Conservation (phyloP, 2,797 vertebrate species). For the Diplodus sargus region DNA sequence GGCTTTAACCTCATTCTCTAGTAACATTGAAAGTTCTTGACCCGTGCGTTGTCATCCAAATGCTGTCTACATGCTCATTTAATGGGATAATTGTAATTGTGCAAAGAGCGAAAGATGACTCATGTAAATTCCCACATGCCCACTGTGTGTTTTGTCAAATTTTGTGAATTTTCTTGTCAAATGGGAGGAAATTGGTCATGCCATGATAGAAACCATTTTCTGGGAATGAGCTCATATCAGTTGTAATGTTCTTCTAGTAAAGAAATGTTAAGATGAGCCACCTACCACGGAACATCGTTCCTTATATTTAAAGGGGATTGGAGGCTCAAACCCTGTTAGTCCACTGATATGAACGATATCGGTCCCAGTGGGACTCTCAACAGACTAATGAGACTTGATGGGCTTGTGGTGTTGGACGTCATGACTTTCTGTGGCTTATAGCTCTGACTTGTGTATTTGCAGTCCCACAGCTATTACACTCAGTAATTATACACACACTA, state of each 20-base stretch:
- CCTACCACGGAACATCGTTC: constrained; percentile 8
- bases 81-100: constrained; percentile 22
- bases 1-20: constrained; percentile 17
- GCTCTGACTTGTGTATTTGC: constrained; percentile 63
- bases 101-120: not conserved
- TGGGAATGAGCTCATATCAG: constrained; percentile 7
- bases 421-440: constrained; percentile 62
- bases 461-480: constrained; percentile 66
- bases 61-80: constrained; percentile 23
- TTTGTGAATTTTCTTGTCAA: not conserved
- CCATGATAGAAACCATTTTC: constrained; percentile 1
- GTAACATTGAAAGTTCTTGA: constrained; percentile 10
- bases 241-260: constrained; percentile 2
- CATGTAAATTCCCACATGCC: constrained; percentile 5
- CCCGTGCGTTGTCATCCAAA: not conserved
- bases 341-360: constrained; percentile 54
- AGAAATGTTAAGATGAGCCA: not conserved
- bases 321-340: constrained; percentile 36
- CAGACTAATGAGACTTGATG: constrained; percentile 69
- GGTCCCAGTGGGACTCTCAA: constrained; percentile 57
- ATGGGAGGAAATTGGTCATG: not conserved
- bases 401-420: constrained; percentile 61
- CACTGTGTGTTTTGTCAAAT: not conserved
- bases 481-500: constrained; percentile 72
- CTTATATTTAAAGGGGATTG: constrained; percentile 41